phyloP scores from a whole-genome alignment of 2,888 invertebrate genomes.

The Zaprionus lineosus region DNA sequence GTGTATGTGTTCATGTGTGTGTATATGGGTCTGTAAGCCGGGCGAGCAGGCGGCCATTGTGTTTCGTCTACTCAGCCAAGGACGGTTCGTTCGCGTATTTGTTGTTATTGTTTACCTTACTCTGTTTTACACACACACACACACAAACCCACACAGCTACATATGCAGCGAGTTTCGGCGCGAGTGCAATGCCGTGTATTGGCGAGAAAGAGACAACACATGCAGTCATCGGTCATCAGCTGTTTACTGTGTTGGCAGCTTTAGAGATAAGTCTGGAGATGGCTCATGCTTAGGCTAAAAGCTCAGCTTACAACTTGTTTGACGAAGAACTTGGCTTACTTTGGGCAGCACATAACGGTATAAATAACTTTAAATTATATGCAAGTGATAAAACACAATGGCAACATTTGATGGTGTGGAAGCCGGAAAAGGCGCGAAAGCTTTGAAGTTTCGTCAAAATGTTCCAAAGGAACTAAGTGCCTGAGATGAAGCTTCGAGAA shows the following conservation, averaged over 20 bases:
- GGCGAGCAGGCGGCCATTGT: conserved; percentile 24
- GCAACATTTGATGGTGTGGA: too few species aligned
- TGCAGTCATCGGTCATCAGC: conserved; percentile 14
- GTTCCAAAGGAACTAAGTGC: too few species aligned
- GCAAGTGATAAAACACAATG: too few species aligned
- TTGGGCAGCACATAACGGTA: too few species aligned
- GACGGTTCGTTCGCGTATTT: conserved; percentile 46
- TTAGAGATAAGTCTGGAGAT: too few species aligned
- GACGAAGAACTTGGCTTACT: too few species aligned
- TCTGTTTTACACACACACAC: neutral
- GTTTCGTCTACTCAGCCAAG: conserved; percentile 31
- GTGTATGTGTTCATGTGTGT: conserved; percentile 25
- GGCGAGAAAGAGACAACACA: conserved; percentile 2
- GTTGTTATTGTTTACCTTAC: conserved; percentile 72
- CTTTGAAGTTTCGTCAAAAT: too few species aligned
- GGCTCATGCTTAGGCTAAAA: too few species aligned
- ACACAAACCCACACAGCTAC: neutral
- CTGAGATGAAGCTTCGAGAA: too few species aligned
- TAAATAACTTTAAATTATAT: too few species aligned
- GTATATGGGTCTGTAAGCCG: conserved; percentile 28
- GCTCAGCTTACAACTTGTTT: too few species aligned
- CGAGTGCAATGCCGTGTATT: neutral
- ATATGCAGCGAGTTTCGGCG: conserved; percentile 19
- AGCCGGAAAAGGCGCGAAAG: too few species aligned
- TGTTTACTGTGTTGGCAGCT: conserved; percentile 11